phyloP scores from a whole-genome alignment of 2,888 invertebrate species.

The Caenorhabditis auriculariae region DNA sequence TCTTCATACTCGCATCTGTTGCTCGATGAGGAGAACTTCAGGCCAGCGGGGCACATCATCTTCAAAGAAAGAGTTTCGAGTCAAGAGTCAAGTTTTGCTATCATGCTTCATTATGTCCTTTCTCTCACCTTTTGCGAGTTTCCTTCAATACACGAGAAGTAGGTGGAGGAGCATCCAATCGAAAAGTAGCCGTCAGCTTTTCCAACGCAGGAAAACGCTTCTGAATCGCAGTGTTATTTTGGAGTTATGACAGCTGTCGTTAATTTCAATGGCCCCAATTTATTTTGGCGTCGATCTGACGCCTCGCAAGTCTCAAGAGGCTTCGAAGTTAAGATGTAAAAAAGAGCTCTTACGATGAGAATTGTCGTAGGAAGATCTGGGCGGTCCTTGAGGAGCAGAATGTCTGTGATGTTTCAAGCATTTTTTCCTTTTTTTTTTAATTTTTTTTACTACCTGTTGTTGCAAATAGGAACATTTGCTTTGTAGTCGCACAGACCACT shows the following conservation, averaged over 20 bases:
- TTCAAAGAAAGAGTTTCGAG: constrained; percentile 3
- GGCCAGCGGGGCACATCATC: constrained; percentile 20
- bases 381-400: too few species aligned
- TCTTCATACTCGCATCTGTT: constrained; percentile 20
- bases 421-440: not conserved
- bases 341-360: not conserved
- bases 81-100: not conserved
- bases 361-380: too few species aligned
- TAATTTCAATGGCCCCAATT: constrained; percentile 1
- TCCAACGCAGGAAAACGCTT: constrained; percentile 25
- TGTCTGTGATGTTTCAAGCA: too few species aligned
- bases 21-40: constrained; percentile 22
- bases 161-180: constrained; percentile 36
- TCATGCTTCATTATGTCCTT: not conserved
- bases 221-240: too few species aligned
- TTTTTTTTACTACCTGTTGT: not conserved
- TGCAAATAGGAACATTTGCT: constrained; percentile 24
- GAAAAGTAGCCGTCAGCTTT: constrained; percentile 47
- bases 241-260: too few species aligned
- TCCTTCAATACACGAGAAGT: constrained; percentile 36
- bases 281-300: not conserved
- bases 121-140: constrained; percentile 8
- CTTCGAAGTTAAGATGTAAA: constrained; percentile 11
- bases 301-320: not conserved
- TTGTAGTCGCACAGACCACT: constrained; percentile 41